Percentiles rank a stretch among this genome's conserved stretches.
These are phyloP conservation scores for Otolemur garnettii DNA, from an alignment of 2,113 vertebrate genomes.

Conservation along the genomic window DNA sequence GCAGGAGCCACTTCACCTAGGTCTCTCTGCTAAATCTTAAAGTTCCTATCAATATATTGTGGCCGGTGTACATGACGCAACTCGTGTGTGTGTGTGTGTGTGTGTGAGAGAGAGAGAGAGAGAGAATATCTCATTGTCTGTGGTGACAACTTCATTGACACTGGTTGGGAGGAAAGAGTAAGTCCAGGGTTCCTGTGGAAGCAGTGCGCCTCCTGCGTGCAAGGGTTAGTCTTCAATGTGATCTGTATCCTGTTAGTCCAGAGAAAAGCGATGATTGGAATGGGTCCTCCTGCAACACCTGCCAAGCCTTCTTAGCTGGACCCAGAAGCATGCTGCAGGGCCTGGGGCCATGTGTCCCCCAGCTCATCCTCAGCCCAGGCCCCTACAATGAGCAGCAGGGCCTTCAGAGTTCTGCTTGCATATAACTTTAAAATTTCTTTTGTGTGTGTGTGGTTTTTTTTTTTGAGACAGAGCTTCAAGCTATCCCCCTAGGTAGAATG, in stretches of 20 bases:
- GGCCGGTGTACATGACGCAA: rapidly evolving
- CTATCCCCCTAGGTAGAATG: too few relatives aligned
- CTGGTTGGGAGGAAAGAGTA: not conserved
- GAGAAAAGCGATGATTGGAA: not conserved
- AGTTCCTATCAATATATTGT: not conserved
- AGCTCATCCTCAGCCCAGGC: not conserved
- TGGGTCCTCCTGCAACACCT: not conserved
- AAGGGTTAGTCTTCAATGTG: not conserved
- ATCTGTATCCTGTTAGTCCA: not conserved
- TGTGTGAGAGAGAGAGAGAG: not conserved
- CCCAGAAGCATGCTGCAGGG: not conserved
- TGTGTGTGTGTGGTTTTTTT: not conserved
- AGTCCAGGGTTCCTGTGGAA: too few relatives aligned
- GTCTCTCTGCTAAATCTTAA: not conserved
- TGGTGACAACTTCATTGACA: not conserved
- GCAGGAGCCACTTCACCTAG: too few relatives aligned
- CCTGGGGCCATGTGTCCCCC: rapidly evolving
- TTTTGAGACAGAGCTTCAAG: too few relatives aligned
- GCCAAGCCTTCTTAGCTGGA: not conserved
- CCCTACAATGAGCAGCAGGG: rapidly evolving
- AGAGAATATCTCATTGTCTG: too few relatives aligned
- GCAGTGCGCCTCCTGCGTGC: too few relatives aligned
- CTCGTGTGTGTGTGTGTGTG: not conserved
- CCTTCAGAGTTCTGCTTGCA: not conserved
- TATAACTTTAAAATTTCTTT: not conserved